Conservation (phyloP, 37 sponge, comb jelly and placozoan genomes). For the Sycon ciliatum region DNA sequence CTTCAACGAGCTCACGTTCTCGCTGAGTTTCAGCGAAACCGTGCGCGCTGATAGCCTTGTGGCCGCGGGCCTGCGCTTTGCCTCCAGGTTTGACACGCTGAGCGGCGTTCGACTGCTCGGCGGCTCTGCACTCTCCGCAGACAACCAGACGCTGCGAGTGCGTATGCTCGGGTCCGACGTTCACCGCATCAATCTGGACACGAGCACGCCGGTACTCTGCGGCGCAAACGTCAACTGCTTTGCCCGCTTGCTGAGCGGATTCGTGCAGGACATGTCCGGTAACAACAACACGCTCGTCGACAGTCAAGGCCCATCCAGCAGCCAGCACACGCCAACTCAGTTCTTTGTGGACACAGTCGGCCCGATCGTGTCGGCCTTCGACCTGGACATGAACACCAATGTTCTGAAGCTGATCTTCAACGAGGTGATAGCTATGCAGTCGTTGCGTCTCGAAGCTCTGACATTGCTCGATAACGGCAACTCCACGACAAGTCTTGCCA, state of each 20-base stretch:
- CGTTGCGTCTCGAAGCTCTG: conserved; percentile 42
- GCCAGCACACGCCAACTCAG: conserved; percentile 10
- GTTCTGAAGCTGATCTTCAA: conserved; percentile 60
- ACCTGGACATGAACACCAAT: conserved; percentile 56
- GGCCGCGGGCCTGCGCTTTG: conserved; percentile 44
- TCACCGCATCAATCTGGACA: conserved; percentile 49
- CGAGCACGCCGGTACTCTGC: conserved; percentile 25
- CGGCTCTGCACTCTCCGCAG: conserved; percentile 50
- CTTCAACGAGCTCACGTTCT: conserved; percentile 51
- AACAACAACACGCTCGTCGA: conserved; percentile 43
- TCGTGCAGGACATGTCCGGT: conserved; percentile 77
- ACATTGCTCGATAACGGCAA: conserved; percentile 55
- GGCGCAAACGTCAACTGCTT: conserved; percentile 42
- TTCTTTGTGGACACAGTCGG: conserved; percentile 43
- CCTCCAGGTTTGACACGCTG: neutral
- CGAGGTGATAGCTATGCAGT: conserved; percentile 57
- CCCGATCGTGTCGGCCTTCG: conserved; percentile 54
- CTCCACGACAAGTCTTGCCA: conserved; percentile 28
- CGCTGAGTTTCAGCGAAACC: conserved; percentile 58
- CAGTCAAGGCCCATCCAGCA: conserved; percentile 15
- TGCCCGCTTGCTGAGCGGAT: conserved; percentile 42
- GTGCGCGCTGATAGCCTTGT: conserved; percentile 57
- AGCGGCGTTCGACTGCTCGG: conserved; percentile 53
- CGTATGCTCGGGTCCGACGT: conserved; percentile 44
- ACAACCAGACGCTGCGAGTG: conserved; percentile 50